Percentiles rank a stretch among this genome's conserved stretches.
These are phyloP conservation scores for Drosophila gaucha DNA, from an alignment of 2,888 invertebrate species.

Conservation along the genomic window DNA sequence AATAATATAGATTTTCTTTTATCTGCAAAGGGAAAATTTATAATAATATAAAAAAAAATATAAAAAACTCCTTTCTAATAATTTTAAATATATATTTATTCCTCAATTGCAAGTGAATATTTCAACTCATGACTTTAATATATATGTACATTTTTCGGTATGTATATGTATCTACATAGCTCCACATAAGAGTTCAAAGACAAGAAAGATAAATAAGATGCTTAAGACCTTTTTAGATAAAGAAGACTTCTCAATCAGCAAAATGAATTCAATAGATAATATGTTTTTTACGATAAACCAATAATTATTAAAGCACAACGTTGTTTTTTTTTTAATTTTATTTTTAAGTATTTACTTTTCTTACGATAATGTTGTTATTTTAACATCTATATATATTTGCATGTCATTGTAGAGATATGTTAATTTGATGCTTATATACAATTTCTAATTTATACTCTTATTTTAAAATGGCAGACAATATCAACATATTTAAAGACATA, in stretches of 20 bases:
- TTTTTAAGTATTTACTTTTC: background rate
- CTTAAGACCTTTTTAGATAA: too few species aligned
- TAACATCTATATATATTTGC: background rate
- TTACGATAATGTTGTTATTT: background rate
- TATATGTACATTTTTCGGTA: background rate
- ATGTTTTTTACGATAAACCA: background rate
- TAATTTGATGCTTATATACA: background rate
- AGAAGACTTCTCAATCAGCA: background rate
- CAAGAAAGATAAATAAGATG: too few species aligned
- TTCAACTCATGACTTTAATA: too few species aligned
- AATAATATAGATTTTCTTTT: too few species aligned
- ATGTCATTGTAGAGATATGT: background rate
- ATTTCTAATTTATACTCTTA: background rate
- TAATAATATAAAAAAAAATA: background rate
- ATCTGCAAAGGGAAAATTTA: background rate
- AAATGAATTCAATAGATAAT: background rate
- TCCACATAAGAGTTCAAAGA: too few species aligned
- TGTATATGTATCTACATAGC: background rate
- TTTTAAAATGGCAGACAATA: constrained; percentile 1
- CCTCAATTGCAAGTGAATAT: background rate
- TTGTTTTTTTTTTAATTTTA: background rate
- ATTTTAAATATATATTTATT: background rate
- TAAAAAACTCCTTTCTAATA: background rate
- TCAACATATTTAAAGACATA: constrained; percentile 29
- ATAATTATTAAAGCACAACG: background rate